Base-by-base conservation (phyloP, 2,797 vertebrate genomes). In the Gallinago solitaria region DNA sequence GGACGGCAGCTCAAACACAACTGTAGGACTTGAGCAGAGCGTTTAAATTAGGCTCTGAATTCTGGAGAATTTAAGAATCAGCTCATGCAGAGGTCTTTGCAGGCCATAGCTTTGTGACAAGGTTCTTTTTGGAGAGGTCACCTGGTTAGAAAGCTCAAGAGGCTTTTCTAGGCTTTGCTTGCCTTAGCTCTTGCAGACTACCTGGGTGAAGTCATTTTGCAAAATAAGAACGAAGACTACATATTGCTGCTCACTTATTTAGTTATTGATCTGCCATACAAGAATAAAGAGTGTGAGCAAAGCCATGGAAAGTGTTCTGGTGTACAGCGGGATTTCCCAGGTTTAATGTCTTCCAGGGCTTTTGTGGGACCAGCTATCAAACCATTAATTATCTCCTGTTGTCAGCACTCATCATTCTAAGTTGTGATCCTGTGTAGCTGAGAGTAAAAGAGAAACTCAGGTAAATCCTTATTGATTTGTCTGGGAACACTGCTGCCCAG, bases 191-290 rank as follows among this genome's bases (percentile, higher is more conserved):
- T 80, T 77, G 32, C 32, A 80, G 48, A 16, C 43, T 33, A 27
- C 43, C 30, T 64, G 25, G 6, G 23, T 84, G 21, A 53, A 91
- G 33, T 39, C 0, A 27, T 75, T 75, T 51, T 4, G 2, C 65
- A 35, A 89, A 79, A 39, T 51, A 45, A 59, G 30, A 84, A 59
- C 20, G 27, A 89, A 69, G 57, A 37, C 11, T 79, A 60, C 83
- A 63, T 35, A 13, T 39, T 64, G 23, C 51, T 3, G 1, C 25
- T 69, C 0, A 0, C 12, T 76, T 71, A 25, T 54, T 88, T 63
- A 33, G 6, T 59, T 79, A 48, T 18, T 65, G 37, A 50, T 89
- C 23, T 25, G 6, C 32, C 7, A 7, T 50, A 41, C 30, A 87
- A 30, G 35, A 56, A 43, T 7, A 10, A 69, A 61, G 28, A 6